Evolutionary conservation across 2,888 invertebrate genomes (phyloP).

Genomic region (Phengaris alcon): DNA sequence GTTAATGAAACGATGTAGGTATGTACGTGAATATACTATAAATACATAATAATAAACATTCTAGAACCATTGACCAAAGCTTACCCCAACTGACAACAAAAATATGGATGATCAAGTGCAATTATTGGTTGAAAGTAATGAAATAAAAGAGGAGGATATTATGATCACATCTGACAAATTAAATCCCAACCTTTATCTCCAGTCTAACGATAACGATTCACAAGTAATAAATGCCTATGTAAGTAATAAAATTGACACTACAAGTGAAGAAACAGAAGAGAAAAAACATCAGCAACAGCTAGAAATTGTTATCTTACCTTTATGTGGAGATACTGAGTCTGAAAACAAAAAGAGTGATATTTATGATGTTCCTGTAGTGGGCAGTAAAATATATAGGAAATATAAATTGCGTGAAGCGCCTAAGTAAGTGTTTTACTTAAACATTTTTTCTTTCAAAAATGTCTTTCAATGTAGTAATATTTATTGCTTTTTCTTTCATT

Average conservation of each 20-base stretch:
- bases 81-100: background rate
- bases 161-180: too few species aligned
- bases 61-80: background rate
- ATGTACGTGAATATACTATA: too few species aligned
- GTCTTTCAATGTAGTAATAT: background rate
- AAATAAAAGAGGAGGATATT: background rate
- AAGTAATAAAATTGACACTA: background rate
- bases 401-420: background rate
- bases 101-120: background rate
- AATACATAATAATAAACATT: background rate
- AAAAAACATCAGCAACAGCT: background rate
- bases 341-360: conserved; percentile 1
- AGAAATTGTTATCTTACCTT: too few species aligned
- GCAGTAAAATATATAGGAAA: conserved; percentile 4
- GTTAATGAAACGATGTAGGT: too few species aligned
- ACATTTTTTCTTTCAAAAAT: background rate
- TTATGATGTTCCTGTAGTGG: background rate
- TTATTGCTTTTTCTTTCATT: background rate
- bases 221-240: background rate
- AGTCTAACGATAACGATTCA: background rate
- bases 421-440: background rate
- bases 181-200: too few species aligned
- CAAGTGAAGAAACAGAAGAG: background rate
- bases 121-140: background rate
- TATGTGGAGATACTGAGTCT: background rate